A percentile compares a stretch with the other conserved stretches of the same genome.
Conservation (phyloP, 2,797 vertebrate genomes). For the Neoniphon sammara region DNA sequence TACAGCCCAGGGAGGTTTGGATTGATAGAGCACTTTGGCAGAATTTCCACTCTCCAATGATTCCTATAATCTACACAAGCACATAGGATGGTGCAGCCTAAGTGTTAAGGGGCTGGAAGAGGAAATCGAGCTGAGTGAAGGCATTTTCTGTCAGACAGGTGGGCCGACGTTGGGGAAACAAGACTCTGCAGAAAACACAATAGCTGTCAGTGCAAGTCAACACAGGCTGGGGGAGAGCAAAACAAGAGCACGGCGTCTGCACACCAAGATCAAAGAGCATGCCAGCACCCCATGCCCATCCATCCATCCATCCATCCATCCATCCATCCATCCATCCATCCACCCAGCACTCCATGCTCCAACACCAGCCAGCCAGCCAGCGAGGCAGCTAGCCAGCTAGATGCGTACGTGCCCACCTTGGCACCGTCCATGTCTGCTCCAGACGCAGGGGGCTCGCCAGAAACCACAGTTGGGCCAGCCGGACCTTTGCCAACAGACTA, state of each 20-base stretch:
- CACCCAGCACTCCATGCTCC: constrained; percentile 36
- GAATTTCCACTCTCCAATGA: neutral
- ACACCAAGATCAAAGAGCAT: constrained; percentile 70
- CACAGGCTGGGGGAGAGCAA: constrained; percentile 50
- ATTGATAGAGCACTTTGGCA: neutral
- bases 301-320: constrained; percentile 40
- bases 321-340: constrained; percentile 45
- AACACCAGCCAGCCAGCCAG: constrained; percentile 38
- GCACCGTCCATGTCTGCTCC: constrained; percentile 89
- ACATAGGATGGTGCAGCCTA: neutral
- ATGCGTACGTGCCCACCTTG: constrained; percentile 90
- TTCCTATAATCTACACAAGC: constrained; percentile 1
- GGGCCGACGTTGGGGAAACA: constrained; percentile 34
- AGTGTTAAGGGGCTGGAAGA: constrained; percentile 19
- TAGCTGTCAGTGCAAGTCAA: constrained; percentile 53
- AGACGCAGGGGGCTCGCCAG: constrained; percentile 87
- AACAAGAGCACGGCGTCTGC: constrained; percentile 54
- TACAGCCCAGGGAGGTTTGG: constrained; percentile 13
- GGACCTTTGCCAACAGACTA: constrained; percentile 91
- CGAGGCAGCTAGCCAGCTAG: constrained; percentile 64
- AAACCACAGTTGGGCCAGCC: constrained; percentile 86
- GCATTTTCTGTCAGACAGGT: constrained; percentile 32
- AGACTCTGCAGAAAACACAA: constrained; percentile 43
- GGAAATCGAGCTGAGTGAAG: constrained; percentile 16
- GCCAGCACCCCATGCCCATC: constrained; percentile 68